Base-by-base conservation (phyloP, 2,797 vertebrate species). In the Sebastes oblongus region DNA sequence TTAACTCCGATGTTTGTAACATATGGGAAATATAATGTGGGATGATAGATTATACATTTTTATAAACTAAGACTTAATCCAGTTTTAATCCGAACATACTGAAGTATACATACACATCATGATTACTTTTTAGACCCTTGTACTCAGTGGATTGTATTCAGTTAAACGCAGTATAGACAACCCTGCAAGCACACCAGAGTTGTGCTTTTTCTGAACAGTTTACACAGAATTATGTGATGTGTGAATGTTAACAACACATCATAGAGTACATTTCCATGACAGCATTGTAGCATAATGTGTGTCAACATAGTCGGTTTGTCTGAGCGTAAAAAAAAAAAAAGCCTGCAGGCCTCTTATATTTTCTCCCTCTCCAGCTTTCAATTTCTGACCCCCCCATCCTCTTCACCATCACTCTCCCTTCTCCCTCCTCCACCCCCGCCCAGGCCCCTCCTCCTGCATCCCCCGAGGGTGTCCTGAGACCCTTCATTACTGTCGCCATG, bases 401-500 rank as follows among this genome's bases (percentile, higher is more conserved):
- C 89, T 86, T 83, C 77, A 86, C 86, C 88, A 90, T 92, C 87
- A 88, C 89, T 86, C 88, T 83, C 81, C 74, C 75, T 61, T 84
- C 84, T 88, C 86, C 75, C 73, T 78, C 85, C 82, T 86, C 86
- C 75, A 70, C 82, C 82, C 78, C 61, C 67, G 55, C 81, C 66
- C 75, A 78, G 72, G 56, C 86, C 87, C 88, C 86, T 80, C 85
- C 87, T 77, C 58, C 90, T 80, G 58, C 75, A 85, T 92, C 91
- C 93, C 95, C 93, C 88, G 85, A 88, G 94, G 94, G 92, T 94
- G 93, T 95, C 93, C 94, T 94, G 93, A 94, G 93, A 93, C 95
- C 94, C 93, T 95, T 96, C 95, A 96, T 96, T 96, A 96, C 94
- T 95, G 95, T 95, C 92, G 82, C 92, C 94, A 96, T 94, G 95